Percentiles rank a stretch among this genome's conserved stretches.
These are phyloP conservation scores for Holotrichia oblita DNA, from an alignment of 1,140 invertebrate species.

Conservation along the genomic window DNA sequence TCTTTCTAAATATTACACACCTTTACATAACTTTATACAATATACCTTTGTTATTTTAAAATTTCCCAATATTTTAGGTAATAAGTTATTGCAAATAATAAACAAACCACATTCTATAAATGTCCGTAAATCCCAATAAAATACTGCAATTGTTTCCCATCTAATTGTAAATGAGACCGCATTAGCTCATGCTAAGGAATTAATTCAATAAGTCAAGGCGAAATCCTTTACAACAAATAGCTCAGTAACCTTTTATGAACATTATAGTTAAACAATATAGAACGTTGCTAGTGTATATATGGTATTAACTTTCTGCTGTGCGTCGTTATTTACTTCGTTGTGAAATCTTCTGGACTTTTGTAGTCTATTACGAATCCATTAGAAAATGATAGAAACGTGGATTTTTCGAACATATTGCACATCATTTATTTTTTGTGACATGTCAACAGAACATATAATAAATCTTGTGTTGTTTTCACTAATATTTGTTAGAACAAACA, in stretches of 20 bases:
- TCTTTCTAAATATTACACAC: background rate
- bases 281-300: background rate
- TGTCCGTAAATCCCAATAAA: background rate
- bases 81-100: background rate
- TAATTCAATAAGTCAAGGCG: slow-evolving; percentile 27
- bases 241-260: slow-evolving; percentile 21
- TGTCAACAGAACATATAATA: too few species aligned
- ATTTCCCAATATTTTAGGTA: background rate
- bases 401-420: too few species aligned
- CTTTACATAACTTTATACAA: background rate
- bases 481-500: too few species aligned
- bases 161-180: slow-evolving; percentile 7
- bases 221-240: slow-evolving; percentile 24
- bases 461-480: too few species aligned
- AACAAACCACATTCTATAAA: background rate
- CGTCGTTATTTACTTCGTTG: slow-evolving; percentile 1
- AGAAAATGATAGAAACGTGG: too few species aligned
- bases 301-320: background rate
- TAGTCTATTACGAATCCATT: background rate
- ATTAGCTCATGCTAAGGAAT: background rate
- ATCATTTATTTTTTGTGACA: too few species aligned
- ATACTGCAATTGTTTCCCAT: background rate
- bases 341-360: background rate
- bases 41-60: background rate
- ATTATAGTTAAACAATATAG: slow-evolving; percentile 24